Percentiles rank a stretch among this genome's conserved stretches.
These are phyloP conservation scores for Leptodactylus fallax DNA, from an alignment of 2,797 vertebrate genomes.

Conservation along the genomic window DNA sequence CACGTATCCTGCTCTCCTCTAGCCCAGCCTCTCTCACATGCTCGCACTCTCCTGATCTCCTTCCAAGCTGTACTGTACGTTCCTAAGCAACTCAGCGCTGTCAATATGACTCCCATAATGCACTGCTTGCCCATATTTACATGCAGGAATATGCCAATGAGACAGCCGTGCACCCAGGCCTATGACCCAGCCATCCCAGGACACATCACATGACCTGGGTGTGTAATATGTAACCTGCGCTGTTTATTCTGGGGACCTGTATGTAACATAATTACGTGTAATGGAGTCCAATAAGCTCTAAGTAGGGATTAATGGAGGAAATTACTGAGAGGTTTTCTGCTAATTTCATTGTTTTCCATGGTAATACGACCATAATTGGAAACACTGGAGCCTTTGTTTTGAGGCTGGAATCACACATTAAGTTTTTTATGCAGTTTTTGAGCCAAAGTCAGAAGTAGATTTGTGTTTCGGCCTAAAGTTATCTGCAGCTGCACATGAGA, in stretches of 20 bases:
- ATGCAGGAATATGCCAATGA: background rate
- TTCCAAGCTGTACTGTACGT: background rate
- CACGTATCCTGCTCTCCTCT: background rate
- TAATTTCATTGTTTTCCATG: background rate
- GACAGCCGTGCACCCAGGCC: background rate
- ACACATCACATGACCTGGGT: background rate
- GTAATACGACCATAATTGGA: background rate
- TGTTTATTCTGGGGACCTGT: background rate
- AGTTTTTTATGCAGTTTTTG: background rate
- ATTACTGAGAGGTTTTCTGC: background rate
- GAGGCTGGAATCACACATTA: no score
- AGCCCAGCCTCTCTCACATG: background rate
- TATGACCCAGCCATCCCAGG: background rate
- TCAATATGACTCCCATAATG: background rate
- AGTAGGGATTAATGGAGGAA: background rate
- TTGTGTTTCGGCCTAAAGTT: no score
- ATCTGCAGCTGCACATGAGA: no score
- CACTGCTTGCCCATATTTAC: background rate
- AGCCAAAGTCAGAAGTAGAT: no score
- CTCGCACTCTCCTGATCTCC: background rate
- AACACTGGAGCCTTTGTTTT: background rate
- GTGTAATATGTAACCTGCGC: background rate
- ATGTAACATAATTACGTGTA: background rate
- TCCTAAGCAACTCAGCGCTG: background rate
- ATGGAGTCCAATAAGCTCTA: background rate